A percentile compares a stretch with the other conserved stretches of the same genome.
Evolutionary conservation across 2,888 invertebrate species (phyloP).

Genomic region (Ophraella communa): DNA sequence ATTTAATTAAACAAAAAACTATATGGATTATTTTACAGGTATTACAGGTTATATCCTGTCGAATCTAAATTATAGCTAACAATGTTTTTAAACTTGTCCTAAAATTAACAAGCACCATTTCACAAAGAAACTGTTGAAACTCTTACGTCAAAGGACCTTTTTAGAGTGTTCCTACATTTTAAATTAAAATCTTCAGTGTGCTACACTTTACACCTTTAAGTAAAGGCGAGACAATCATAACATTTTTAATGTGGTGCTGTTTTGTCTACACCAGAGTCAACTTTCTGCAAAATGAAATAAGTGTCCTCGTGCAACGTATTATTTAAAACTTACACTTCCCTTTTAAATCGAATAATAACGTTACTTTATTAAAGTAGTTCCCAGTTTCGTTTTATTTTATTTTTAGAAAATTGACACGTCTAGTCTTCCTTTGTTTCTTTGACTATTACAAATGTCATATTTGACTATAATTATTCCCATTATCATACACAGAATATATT

Average conservation of each 20-base stretch:
- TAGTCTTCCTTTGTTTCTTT: too few species aligned
- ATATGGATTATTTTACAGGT: not conserved
- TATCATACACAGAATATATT: too few species aligned
- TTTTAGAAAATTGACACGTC: too few species aligned
- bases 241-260: slow-evolving; percentile 2
- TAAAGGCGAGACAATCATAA: not conserved
- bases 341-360: not conserved
- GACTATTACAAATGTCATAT: too few species aligned
- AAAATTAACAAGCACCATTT: not conserved
- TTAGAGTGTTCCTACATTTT: slow-evolving; percentile 12
- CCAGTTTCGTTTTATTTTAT: too few species aligned
- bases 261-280: not conserved
- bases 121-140: slow-evolving; percentile 12
- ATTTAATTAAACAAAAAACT: not conserved
- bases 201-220: slow-evolving; percentile 12
- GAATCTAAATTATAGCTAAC: slow-evolving; percentile 1
- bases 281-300: not conserved
- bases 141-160: slow-evolving; percentile 21
- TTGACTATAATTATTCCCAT: too few species aligned
- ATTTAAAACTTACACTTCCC: not conserved
- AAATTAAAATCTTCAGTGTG: slow-evolving; percentile 19
- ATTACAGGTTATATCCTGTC: too few species aligned
- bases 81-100: not conserved
- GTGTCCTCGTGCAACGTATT: not conserved
- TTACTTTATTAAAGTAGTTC: not conserved